A percentile compares a stretch with the other conserved stretches of the same genome.
Conservation (phyloP, 2,888 invertebrate species). For the Pantelozetes paolii region DNA sequence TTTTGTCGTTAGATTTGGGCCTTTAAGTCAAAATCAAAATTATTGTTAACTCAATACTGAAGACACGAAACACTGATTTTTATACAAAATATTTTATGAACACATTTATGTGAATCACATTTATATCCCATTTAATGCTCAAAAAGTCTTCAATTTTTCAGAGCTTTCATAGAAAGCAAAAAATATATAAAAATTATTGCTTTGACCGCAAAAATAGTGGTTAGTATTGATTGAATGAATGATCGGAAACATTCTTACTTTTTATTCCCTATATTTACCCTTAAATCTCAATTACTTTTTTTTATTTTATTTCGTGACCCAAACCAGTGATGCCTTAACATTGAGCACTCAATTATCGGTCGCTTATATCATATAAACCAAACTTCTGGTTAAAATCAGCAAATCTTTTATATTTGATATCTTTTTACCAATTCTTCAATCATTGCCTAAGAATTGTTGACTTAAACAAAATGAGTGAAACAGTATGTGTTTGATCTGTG, state of each 20-base stretch:
- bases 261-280: background rate
- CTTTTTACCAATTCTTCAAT: no score
- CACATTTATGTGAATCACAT: background rate
- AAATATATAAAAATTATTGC: constrained; percentile 4
- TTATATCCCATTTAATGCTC: constrained; percentile 6
- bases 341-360: background rate
- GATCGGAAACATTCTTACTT: constrained; percentile 2
- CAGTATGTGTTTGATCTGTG: background rate
- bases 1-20: no score
- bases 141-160: background rate
- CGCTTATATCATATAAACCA: background rate
- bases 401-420: background rate
- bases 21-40: no score
- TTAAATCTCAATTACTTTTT: background rate
- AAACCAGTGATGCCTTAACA: background rate
- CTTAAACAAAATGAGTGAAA: background rate
- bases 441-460: no score
- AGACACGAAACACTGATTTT: background rate
- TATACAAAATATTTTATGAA: background rate
- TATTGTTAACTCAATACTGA: no score
- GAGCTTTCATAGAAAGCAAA: background rate
- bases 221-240: background rate
- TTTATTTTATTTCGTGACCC: background rate
- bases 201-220: background rate
- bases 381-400: background rate